Conservation (phyloP, 1,140 invertebrate species). For the Himalopsyche phryganea region DNA sequence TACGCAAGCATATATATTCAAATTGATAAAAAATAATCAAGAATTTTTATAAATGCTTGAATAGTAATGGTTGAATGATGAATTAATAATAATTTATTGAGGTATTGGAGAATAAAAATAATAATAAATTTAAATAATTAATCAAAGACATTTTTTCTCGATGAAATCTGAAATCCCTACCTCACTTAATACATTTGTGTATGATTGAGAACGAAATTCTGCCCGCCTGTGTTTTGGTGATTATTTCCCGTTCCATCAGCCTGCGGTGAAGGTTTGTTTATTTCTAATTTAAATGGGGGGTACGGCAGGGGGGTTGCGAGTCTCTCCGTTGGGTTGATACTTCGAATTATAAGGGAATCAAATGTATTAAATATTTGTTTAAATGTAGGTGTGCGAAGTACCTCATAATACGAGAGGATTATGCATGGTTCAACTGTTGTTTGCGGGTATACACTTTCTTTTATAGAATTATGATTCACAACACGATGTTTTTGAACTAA, state of each 20-base stretch:
- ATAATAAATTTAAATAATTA: no score
- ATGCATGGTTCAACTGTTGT: slow-evolving; percentile 2
- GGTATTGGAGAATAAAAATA: no score
- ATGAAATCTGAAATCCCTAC: no score
- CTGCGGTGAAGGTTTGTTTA: slow-evolving; percentile 34
- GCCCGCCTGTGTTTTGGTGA: slow-evolving; percentile 33
- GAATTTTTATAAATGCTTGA: no score
- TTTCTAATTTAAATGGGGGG: slow-evolving; percentile 34
- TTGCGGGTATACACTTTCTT: neutral
- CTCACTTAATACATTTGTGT: slow-evolving; percentile 1
- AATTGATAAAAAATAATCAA: no score
- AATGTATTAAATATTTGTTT: slow-evolving; percentile 34
- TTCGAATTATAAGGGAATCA: slow-evolving; percentile 36
- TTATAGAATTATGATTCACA: neutral
- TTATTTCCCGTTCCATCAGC: slow-evolving; percentile 26
- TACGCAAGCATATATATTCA: no score
- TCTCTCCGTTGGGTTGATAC: slow-evolving; percentile 1
- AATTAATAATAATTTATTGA: no score
- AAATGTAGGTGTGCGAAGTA: slow-evolving; percentile 19
- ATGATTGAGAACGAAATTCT: slow-evolving; percentile 34
- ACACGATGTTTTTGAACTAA: no score
- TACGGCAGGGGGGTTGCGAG: no score
- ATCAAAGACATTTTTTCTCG: no score
- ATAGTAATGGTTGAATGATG: no score
- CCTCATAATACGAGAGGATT: slow-evolving; percentile 27